Evolutionary conservation across 1,140 invertebrate genomes (phyloP).

Genomic region (Steinernema feltiae): DNA sequence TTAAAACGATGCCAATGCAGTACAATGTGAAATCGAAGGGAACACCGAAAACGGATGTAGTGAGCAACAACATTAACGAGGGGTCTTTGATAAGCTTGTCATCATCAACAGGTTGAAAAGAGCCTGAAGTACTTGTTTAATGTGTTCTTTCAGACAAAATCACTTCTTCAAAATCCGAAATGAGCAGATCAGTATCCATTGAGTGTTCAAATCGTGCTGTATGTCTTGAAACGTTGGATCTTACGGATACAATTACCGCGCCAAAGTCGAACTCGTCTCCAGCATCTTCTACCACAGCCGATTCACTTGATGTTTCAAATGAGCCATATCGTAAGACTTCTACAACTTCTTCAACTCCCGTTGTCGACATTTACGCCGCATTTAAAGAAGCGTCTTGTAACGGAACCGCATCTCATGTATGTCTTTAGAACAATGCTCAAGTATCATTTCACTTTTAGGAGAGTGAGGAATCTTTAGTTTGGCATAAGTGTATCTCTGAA

Average conservation of each 20-base stretch:
- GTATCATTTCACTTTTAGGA: constrained; percentile 20
- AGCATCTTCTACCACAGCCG: background rate
- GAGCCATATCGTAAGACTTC: background rate
- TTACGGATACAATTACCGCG: too few relatives aligned
- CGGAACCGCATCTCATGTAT: background rate
- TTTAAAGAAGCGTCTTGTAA: background rate
- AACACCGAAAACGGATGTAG: constrained; percentile 8
- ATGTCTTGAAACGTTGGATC: too few relatives aligned
- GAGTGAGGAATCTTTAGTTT: constrained; percentile 2
- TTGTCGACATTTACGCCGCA: background rate
- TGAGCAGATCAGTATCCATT: too few relatives aligned
- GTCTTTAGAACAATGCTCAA: background rate
- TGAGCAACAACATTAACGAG: constrained; percentile 9
- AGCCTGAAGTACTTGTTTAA: too few relatives aligned
- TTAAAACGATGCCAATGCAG: constrained; percentile 1
- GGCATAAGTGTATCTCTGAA: background rate
- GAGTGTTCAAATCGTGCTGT: too few relatives aligned
- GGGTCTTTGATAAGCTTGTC: constrained; percentile 12
- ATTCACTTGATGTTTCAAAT: background rate
- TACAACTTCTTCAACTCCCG: background rate
- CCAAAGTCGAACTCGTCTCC: background rate
- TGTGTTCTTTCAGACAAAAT: too few relatives aligned
- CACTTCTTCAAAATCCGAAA: too few relatives aligned
- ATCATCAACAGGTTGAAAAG: constrained; percentile 6
- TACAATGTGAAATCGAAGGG: constrained; percentile 15